Base-by-base conservation (phyloP, 2,888 invertebrate genomes). In the Scaptomyza reducta region DNA sequence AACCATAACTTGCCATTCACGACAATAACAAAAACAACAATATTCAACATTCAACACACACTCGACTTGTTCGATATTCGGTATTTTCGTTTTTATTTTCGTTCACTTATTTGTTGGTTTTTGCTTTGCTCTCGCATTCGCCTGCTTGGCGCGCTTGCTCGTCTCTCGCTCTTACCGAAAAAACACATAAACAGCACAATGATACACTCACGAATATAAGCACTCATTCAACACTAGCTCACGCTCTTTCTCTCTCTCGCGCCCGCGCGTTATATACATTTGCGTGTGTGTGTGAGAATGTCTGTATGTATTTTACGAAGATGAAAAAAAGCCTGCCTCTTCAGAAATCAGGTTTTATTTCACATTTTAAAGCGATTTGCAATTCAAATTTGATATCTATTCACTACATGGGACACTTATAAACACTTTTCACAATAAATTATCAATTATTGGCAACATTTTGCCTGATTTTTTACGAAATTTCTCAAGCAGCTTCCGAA, bases 81-180 rank as follows among this genome's bases (percentile, higher is more conserved):
- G 77, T 77, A 75, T 77, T 84, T 82, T 88, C 77, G 88, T 88
- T 82, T 85, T 88, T 85, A 87, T 88, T 88, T 85, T 85, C 74
- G 76, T 87, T 86, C 81, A 80, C 79, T 81, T 88, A 80, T 86
- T 88, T 88, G 85, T 88, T 88, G 84, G 77, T 75, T 85, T 82
- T 87, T 84, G 84, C 87, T 85, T 85, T 84, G 88, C 85, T 84
- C 78, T 88, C 78, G 65, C 75, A 83, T 86, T 86, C 77, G 81
- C 83, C 75, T 74, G 63, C 72, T 79, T 77, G 64, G 75, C 70
- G 74, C 70, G 78, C 77, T 63, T 38, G 35, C 63, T 57, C 69
- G 22, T 22, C 22, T 22, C 74, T 40, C 65, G 40, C 69, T 22
- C 42, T 49, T 49, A 74, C 64, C 61, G 70, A 74, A 66, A 57